These are phyloP conservation scores for Magallana angulata DNA, from an alignment of 1,140 invertebrate genomes.

Conservation along the genomic window DNA sequence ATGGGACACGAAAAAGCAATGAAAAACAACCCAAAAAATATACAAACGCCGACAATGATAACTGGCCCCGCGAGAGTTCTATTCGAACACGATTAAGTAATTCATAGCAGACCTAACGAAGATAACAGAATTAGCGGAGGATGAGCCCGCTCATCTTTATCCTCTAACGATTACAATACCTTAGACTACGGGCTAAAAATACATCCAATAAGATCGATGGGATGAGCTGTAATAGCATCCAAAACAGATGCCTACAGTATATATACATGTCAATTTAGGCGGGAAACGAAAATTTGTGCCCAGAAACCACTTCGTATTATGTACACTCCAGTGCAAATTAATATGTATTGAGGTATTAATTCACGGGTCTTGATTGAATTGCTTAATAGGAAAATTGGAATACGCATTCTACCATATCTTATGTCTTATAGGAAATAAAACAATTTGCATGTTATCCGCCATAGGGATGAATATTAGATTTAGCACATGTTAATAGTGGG, in stretches of 20 bases:
- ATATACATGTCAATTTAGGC: slow-evolving; percentile 24
- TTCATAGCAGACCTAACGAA: neutral
- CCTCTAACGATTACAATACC: slow-evolving; percentile 7
- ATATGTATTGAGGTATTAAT: neutral
- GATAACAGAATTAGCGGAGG: slow-evolving; percentile 11
- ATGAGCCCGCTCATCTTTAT: slow-evolving; percentile 9
- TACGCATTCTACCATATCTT: neutral
- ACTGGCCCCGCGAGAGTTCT: neutral
- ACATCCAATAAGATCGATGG: neutral
- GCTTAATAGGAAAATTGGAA: neutral
- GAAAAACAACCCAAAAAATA: no score
- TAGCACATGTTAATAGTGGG: neutral
- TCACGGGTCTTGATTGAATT: slow-evolving; percentile 11
- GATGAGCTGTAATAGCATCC: neutral
- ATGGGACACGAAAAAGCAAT: no score
- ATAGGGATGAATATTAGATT: neutral
- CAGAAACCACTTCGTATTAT: slow-evolving; percentile 24
- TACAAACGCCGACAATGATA: neutral
- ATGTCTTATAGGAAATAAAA: no score
- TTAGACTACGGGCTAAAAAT: neutral
- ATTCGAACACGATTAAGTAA: slow-evolving; percentile 27
- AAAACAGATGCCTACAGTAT: slow-evolving; percentile 28
- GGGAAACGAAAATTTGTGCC: slow-evolving; percentile 24
- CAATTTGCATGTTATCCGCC: neutral
- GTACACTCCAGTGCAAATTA: slow-evolving; percentile 14